phyloP scores from a whole-genome alignment of 2,797 vertebrate genomes.

The Melanotaenia maccullochi region DNA sequence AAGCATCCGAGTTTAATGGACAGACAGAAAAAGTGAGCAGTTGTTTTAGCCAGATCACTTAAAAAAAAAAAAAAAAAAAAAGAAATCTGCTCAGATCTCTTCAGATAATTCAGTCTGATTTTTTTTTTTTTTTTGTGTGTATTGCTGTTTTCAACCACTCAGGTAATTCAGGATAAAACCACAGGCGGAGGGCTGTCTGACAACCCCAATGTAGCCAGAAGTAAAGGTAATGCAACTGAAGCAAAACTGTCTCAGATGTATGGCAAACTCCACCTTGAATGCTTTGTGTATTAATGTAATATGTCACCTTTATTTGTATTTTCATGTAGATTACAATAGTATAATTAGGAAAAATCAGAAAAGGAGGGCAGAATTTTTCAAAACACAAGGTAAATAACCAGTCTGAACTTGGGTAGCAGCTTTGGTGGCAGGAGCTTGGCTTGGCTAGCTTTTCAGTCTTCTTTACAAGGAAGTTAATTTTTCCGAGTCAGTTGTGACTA shows the following conservation, averaged over 20 bases:
- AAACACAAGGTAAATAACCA: conserved; percentile 87
- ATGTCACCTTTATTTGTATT: conserved; percentile 69
- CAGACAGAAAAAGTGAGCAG: conserved; percentile 81
- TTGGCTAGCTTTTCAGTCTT: conserved; percentile 19
- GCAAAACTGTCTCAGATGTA: background rate
- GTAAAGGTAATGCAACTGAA: conserved; percentile 75
- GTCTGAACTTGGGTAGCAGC: conserved; percentile 23
- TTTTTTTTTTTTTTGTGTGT: background rate
- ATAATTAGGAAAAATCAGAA: conserved; percentile 91
- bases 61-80: too few species aligned
- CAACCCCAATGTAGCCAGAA: conserved; percentile 36
- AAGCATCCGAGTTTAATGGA: conserved; percentile 73
- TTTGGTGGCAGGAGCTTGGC: conserved; percentile 56
- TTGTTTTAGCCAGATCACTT: conserved; percentile 1
- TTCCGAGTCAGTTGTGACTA: background rate
- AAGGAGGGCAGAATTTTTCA: conserved; percentile 95
- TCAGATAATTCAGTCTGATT: conserved; percentile 10
- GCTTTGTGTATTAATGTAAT: background rate
- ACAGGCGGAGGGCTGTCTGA: conserved; percentile 74
- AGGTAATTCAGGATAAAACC: conserved; percentile 82
- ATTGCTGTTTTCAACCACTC: conserved; percentile 27
- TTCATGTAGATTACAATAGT: conserved; percentile 86
- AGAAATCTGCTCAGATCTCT: background rate
- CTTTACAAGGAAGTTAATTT: background rate
- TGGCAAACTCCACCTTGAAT: background rate